Evolutionary conservation across 37 sponge, comb jelly and placozoan species (phyloP), one percentile per base, ranked within the genome.

Genomic region (Halisarca cf. caerulea): DNA sequence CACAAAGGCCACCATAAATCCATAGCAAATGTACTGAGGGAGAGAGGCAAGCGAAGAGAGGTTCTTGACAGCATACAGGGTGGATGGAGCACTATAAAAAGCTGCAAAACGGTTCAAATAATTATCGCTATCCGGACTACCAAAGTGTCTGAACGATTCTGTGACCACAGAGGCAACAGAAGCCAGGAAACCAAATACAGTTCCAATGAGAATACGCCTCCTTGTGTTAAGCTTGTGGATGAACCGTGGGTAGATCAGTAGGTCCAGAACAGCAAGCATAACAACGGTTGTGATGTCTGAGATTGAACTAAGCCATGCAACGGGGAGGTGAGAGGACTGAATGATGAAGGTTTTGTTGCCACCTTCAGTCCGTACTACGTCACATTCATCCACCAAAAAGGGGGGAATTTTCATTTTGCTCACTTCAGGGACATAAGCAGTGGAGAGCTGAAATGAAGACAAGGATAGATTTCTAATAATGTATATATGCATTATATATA

Each of bases 1-100:
- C 35, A 68, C 69, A 27, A 68, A 68, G 35, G 69, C 69, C 1
- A 68, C 69, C 69, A 68, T 68, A 17, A 68, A 18, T 68, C 69
- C 69, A 68, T 68, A 68, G 2, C n/a, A 4, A 28, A 68, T 28
- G 69, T 30, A 68, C 35, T 68, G 69, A 34, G 69, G 69, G 1
- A 68, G 35, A 68, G 35, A 28, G 35, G 35, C 30, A n/a, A 34
- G 30, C 34, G 35, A 28, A 68, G 27, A 32, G 4, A 68, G 33
- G 17, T 68, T 17, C 17, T 28, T 34, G 17, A 34, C 30, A 32
- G 2, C 4, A 30, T 34, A 68, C 69, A 68, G 17, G 2, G 35
- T 4, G 27, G 69, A n/a, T 32, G 69, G 33, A 1, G 69, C 30
- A 30, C 1, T 2, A 27, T 8, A 68, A 28, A 68, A 28, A 68